phyloP scores from a whole-genome alignment of 2,113 vertebrate species.

The Mugil cephalus region DNA sequence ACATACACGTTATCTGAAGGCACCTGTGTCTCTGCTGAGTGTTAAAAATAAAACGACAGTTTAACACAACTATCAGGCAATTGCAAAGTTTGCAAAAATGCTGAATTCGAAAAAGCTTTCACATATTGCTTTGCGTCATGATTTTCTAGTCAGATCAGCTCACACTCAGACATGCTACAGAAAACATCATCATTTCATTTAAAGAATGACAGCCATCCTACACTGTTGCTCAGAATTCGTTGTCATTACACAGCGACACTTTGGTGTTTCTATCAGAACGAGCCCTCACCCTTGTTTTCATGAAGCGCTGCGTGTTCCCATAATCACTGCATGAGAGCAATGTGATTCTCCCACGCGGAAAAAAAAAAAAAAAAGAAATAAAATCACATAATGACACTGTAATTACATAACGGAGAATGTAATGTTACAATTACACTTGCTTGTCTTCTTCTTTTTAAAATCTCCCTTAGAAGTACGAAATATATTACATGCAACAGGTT shows the following conservation, averaged over 20 bases:
- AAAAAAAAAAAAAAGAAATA: neutral
- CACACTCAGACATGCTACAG: too few species aligned
- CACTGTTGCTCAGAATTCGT: neutral
- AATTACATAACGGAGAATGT: constrained; percentile 21
- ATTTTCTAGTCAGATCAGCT: too few species aligned
- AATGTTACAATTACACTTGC: constrained; percentile 15
- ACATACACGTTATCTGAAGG: too few species aligned
- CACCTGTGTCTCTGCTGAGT: too few species aligned
- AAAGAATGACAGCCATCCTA: too few species aligned
- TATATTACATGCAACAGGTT: neutral
- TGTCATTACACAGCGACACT: neutral
- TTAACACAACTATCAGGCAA: too few species aligned
- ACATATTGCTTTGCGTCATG: too few species aligned
- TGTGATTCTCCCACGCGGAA: constrained; percentile 9
- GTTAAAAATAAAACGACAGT: too few species aligned
- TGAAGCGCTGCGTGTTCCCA: constrained; percentile 16
- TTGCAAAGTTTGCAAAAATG: too few species aligned
- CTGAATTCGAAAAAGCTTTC: too few species aligned
- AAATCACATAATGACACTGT: constrained; percentile 7
- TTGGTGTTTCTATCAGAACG: constrained; percentile 4
- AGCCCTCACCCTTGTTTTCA: neutral
- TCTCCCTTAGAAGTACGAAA: neutral
- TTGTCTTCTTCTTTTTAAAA: neutral
- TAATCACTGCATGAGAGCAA: constrained; percentile 8
- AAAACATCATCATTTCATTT: too few species aligned